Conservation (phyloP, 2,113 vertebrate genomes). For the Tyrannus savana region DNA sequence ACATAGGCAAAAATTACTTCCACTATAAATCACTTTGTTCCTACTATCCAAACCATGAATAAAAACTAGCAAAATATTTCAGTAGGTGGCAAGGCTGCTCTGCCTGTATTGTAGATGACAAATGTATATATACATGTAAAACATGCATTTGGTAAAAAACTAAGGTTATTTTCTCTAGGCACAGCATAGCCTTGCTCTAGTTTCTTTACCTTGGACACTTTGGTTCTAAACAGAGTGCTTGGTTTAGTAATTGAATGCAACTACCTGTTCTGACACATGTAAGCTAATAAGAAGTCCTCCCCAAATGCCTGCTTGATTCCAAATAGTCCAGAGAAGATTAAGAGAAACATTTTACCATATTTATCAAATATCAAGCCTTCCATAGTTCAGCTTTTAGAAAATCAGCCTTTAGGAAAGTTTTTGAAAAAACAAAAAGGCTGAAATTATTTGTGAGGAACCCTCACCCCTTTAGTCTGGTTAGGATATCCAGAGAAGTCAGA, state of each 20-base stretch:
- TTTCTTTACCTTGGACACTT: neutral
- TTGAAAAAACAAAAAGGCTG: neutral
- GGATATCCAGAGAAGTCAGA: neutral
- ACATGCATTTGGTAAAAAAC: neutral
- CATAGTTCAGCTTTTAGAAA: neutral
- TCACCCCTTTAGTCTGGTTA: neutral
- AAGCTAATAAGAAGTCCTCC: neutral
- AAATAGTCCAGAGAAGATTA: neutral
- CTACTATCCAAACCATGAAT: neutral
- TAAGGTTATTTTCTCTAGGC: neutral
- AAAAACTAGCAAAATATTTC: neutral
- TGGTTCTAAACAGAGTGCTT: neutral
- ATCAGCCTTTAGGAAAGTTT: neutral
- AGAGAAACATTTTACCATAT: neutral
- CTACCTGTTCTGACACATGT: neutral
- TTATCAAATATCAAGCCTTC: neutral
- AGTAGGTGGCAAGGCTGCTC: neutral
- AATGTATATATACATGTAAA: neutral
- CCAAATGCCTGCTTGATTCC: neutral
- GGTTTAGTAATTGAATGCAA: neutral
- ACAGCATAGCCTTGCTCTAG: neutral
- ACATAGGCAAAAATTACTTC: neutral
- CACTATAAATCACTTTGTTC: neutral
- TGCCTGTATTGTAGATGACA: neutral
- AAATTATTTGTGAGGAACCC: neutral